A percentile compares a stretch with the other conserved stretches of the same genome.
Evolutionary conservation across 2,888 invertebrate species (phyloP).

Genomic region (Megaustenia siamemsis): DNA sequence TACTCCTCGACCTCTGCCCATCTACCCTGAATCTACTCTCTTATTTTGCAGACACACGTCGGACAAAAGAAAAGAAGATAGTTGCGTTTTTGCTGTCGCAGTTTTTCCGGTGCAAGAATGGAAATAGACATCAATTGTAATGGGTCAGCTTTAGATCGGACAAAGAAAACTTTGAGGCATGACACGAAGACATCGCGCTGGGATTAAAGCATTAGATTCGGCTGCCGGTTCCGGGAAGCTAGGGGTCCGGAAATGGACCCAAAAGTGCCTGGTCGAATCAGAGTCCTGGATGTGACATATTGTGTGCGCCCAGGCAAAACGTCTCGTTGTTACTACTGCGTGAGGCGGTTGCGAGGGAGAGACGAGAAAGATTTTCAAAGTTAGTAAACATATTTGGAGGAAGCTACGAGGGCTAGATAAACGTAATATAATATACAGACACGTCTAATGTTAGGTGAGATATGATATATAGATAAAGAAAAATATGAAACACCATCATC

Average conservation of each 20-base stretch:
- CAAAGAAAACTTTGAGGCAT: conserved; percentile 32
- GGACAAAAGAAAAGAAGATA: no score
- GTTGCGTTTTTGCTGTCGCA: neutral
- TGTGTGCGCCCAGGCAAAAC: conserved; percentile 46
- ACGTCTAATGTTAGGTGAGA: no score
- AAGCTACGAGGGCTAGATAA: neutral
- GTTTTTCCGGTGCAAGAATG: neutral
- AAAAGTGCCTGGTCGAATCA: conserved; percentile 47
- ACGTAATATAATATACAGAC: no score
- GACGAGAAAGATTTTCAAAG: neutral
- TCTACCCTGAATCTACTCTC: no score
- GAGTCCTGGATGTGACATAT: conserved; percentile 40
- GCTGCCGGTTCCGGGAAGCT: conserved; percentile 28
- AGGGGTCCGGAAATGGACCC: conserved; percentile 47
- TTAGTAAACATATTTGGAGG: neutral
- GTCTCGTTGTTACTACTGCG: conserved; percentile 10
- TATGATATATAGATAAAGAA: no score
- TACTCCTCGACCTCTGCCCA: no score
- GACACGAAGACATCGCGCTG: conserved; percentile 27
- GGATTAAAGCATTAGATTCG: conserved; percentile 46
- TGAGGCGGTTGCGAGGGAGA: neutral
- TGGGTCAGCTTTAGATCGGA: conserved; percentile 16
- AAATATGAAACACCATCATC: no score
- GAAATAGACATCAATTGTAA: conserved; percentile 30
- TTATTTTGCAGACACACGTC: no score